Base-by-base conservation (phyloP, 2,113 vertebrate genomes). In the Gallinago paraguaiae region DNA sequence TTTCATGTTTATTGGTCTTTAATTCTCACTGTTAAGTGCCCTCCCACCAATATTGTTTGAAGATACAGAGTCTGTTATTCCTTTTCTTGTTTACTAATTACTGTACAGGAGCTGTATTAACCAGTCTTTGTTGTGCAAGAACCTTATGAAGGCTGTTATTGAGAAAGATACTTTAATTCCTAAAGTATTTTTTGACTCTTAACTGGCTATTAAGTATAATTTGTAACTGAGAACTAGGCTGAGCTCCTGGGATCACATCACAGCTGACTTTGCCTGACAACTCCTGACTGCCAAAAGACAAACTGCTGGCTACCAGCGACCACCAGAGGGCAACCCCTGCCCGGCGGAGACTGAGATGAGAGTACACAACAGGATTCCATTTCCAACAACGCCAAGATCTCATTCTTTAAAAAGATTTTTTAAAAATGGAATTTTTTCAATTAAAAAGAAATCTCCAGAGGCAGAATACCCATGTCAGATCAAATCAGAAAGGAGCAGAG, bases 241-340 rank as follows among this genome's bases (percentile, higher is more conserved):
- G 88, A 94, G 76, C 86, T 89, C n/a, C n/a, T 56, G 46, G 39
- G 33, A 30, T 64, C 2, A 1, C 13, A 0, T 7, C 48, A 59
- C 41, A 59, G 72, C 65, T 35, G 76, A 23, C 43, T 41, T 9
- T 9, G 41, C 46, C 24, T 3, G 77, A 80, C 22, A 30, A 41
- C 53, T 59, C 54, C 13, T 37, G 63, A 12, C 2, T 17, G 24
- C 2, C n/a, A 3, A 19, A 28, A 22, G 24, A 10, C 25, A 12
- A 76, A 82, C 33, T 0, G 2, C 17, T 27, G 51, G 54, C 57
- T 57, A 14, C 15, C 28, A 28, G 11, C 5, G 72, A 56, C 94
- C 96, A 97, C 92, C 67, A 97, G 97, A 95, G 97, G 96, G 96
- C 91, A 91, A 82, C 53, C 93, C 68, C 64, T 88, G 63, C 59